Conservation (phyloP, 2,113 vertebrate genomes). For the Atherinomorus stipes region DNA sequence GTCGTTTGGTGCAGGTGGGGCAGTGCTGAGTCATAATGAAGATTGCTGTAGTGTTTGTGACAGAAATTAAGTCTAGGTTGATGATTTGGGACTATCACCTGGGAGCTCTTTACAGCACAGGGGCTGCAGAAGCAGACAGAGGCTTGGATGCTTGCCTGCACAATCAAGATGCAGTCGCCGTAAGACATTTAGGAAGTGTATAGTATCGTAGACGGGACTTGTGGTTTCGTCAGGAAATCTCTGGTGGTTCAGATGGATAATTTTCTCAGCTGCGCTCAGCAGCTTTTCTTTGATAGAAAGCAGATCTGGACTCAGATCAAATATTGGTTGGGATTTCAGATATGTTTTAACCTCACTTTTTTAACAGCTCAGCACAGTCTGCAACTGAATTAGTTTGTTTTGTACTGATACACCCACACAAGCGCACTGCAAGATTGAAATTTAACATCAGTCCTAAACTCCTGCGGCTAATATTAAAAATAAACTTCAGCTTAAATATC, state of each 20-base stretch:
- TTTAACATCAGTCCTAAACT: slow-evolving; percentile 13
- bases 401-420: slow-evolving; percentile 18
- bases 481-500: slow-evolving; percentile 29
- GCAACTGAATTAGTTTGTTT: slow-evolving; percentile 46
- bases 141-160: not conserved
- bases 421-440: slow-evolving; percentile 18
- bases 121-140: slow-evolving; percentile 11
- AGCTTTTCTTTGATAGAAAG: slow-evolving; percentile 16
- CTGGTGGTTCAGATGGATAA: slow-evolving; percentile 21
- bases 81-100: slow-evolving; percentile 35
- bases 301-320: slow-evolving; percentile 45
- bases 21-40: slow-evolving; percentile 52
- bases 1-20: slow-evolving; percentile 47
- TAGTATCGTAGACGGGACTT: slow-evolving; percentile 13
- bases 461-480: slow-evolving; percentile 22
- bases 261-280: slow-evolving; percentile 46
- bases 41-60: slow-evolving; percentile 51
- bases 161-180: not conserved
- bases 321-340: slow-evolving; percentile 17
- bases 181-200: slow-evolving; percentile 5
- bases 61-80: slow-evolving; percentile 63
- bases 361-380: slow-evolving; percentile 14
- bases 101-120: slow-evolving; percentile 20
- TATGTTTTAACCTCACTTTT: slow-evolving; percentile 30
- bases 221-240: slow-evolving; percentile 31